Conservation (phyloP, 2,113 vertebrate genomes). For the Dinomys branickii region DNA sequence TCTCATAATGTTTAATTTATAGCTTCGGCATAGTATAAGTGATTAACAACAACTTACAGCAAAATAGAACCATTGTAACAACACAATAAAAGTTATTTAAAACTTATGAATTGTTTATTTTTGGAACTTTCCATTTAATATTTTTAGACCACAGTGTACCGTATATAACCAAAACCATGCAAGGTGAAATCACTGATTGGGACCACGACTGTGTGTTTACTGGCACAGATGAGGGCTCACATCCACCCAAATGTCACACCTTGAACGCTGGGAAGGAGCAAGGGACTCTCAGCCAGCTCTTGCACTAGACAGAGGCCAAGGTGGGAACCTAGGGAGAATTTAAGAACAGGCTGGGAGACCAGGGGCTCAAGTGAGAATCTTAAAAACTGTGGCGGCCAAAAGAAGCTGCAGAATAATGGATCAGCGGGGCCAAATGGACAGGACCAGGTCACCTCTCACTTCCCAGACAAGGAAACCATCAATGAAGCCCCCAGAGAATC, state of each 20-base stretch:
- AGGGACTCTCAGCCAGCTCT: not conserved
- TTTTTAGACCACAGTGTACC: not conserved
- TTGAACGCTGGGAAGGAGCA: not conserved
- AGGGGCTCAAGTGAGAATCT: not conserved
- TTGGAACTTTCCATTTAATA: not conserved
- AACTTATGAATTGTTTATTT: not conserved
- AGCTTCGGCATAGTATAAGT: not conserved
- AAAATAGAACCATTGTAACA: not conserved
- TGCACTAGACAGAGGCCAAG: not conserved
- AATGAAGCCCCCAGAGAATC: not conserved
- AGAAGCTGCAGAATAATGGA: too few species aligned
- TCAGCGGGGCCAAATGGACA: not conserved
- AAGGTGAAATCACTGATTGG: not conserved
- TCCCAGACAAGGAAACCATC: not conserved
- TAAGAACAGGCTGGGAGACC: not conserved
- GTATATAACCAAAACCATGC: not conserved
- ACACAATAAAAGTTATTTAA: not conserved
- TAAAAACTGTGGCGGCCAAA: not conserved
- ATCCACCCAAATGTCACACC: not conserved
- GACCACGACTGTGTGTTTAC: too few species aligned
- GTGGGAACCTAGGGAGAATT: not conserved
- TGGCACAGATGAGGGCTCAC: not conserved
- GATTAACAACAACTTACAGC: not conserved
- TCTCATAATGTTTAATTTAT: not conserved
- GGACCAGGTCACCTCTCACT: not conserved